These are phyloP conservation scores for Xenopus petersii DNA, from an alignment of 2,797 vertebrate species.

Conservation along the genomic window DNA sequence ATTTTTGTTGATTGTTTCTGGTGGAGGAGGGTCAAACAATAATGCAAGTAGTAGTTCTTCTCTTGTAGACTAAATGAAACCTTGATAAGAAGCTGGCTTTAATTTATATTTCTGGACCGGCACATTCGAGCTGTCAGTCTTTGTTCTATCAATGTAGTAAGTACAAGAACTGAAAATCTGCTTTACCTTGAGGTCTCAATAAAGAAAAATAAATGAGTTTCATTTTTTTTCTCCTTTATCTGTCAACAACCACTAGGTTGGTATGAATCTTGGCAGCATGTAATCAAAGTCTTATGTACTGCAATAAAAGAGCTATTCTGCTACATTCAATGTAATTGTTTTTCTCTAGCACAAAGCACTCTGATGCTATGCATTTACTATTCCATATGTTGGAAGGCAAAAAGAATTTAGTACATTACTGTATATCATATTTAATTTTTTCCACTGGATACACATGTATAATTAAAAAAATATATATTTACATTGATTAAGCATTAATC, in stretches of 20 bases:
- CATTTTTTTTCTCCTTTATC: conserved; percentile 72
- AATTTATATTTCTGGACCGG: conserved; percentile 68
- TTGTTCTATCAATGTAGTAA: conserved; percentile 64
- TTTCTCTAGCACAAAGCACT: conserved; percentile 60
- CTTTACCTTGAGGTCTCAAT: conserved; percentile 72
- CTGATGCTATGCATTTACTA: conserved; percentile 54
- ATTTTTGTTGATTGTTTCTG: not conserved
- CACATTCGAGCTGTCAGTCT: conserved; percentile 68
- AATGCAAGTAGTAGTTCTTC: conserved; percentile 63
- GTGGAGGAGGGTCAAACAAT: conserved; percentile 48
- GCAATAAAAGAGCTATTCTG: conserved; percentile 66
- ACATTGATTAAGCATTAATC: not conserved
- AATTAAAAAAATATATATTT: conserved; percentile 9
- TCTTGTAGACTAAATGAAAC: conserved; percentile 64
- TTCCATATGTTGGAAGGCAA: conserved; percentile 51
- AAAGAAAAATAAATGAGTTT: conserved; percentile 74
- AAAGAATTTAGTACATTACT: conserved; percentile 50
- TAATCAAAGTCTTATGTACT: conserved; percentile 72
- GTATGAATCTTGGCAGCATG: conserved; percentile 69
- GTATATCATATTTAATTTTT: conserved; percentile 33
- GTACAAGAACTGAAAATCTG: conserved; percentile 69
- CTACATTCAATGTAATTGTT: conserved; percentile 65
- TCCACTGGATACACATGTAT: conserved; percentile 14
- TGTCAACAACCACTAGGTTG: conserved; percentile 70
- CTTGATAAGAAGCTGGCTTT: conserved; percentile 67